Evolutionary conservation across 1,140 invertebrate genomes (phyloP), one percentile per base, ranked within the genome.

Genomic region (Macrosteles quadrilineatus): DNA sequence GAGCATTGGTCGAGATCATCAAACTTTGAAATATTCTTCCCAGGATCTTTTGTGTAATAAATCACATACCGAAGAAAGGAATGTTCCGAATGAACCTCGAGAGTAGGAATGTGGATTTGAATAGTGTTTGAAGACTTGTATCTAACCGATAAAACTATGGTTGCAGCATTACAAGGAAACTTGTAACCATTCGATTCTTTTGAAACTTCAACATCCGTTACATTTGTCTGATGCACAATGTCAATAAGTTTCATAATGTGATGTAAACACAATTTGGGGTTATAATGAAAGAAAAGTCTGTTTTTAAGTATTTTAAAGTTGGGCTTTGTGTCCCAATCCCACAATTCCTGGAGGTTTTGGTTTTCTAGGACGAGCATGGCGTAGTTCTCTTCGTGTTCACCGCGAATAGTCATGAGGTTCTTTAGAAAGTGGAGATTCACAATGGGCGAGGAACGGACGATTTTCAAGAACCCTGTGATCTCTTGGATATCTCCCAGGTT

Each of bases 341-440:
- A 98, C 0, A 98, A 80, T 71, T 95, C 87, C 81, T 96, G 91
- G 2, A 99, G 84, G 83, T 98, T 98, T 71, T 90, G 89, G 82
- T 98, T 99, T 77, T 98, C 96, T 62, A 90, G 81, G 0, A 96
- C 87, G 43, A 88, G 82, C 0, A 97, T 76, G 0, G 91, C 85
- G 80, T 91, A 88, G 3, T 47, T 21, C 4, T 19, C 23, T 55
- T 40, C 40, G 17, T 76, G 69, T 1, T 84, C 77, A 6, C 92
- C 92, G 0, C 82, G 81, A 69, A 97, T 96, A 14, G 82, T 77
- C 40, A 82, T 80, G 2, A 98, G 82, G 71, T 86, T 93, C 76
- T 89, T 90, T 14, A 99, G 84, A 80, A 98, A 98, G 77, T 91
- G 87, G n/a, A 98, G 81, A 1, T 93, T 94, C 3, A 91, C 84